These are phyloP conservation scores for Buathra laborator DNA, from an alignment of 2,888 invertebrate genomes.

Conservation along the genomic window DNA sequence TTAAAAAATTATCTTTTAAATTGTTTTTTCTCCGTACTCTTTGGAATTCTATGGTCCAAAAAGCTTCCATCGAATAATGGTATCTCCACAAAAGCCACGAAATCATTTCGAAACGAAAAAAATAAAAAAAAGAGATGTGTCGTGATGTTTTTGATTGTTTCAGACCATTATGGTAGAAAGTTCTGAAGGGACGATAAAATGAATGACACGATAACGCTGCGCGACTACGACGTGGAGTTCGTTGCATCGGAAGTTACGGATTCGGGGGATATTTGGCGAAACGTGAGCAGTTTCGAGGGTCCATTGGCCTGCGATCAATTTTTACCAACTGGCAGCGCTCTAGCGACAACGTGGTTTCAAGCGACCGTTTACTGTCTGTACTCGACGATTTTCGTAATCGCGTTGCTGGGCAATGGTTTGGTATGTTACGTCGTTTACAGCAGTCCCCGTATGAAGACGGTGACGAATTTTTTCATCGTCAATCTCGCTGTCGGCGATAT, in stretches of 20 bases:
- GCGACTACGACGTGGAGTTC: constrained; percentile 45
- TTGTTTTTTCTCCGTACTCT: too few species aligned
- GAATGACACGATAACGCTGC: constrained; percentile 56
- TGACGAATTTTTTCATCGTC: constrained; percentile 96
- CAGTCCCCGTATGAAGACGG: constrained; percentile 95
- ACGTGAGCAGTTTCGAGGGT: constrained; percentile 52
- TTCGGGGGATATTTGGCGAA: constrained; percentile 40
- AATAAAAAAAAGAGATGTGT: neutral
- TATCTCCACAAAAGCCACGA: neutral
- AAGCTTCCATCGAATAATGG: neutral
- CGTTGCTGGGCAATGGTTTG: constrained; percentile 91
- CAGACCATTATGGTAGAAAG: constrained; percentile 47
- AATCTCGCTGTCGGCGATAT: constrained; percentile 96
- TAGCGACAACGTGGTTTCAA: constrained; percentile 88
- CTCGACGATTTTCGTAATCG: constrained; percentile 90
- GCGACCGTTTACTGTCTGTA: constrained; percentile 90
- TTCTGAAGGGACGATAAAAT: constrained; percentile 41
- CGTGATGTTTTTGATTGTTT: constrained; percentile 10
- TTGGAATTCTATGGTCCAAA: too few species aligned
- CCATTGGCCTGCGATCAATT: constrained; percentile 69
- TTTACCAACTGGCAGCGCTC: constrained; percentile 66
- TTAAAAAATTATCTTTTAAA: too few species aligned
- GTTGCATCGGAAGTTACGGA: constrained; percentile 44
- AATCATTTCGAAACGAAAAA: neutral
- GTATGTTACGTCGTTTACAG: constrained; percentile 95